Evolutionary conservation across 2,113 vertebrate genomes (phyloP).

Genomic region (Paraplagusia blochii): DNA sequence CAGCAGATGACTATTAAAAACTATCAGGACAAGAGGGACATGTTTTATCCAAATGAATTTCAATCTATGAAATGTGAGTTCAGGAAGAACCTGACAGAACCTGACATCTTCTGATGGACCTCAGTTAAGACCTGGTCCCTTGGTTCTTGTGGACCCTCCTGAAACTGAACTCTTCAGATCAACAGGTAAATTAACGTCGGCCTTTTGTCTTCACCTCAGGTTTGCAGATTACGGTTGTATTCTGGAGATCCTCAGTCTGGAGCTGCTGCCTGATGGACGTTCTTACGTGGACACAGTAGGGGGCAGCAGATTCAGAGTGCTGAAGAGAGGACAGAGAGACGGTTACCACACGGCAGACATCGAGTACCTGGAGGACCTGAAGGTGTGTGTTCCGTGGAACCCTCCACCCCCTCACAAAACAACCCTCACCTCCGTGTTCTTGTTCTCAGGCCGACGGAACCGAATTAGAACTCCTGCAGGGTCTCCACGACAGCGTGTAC

Average conservation of each 20-base stretch:
- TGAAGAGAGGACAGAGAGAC: slow-evolving; percentile 81
- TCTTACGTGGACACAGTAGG: slow-evolving; percentile 84
- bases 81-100: too few relatives aligned
- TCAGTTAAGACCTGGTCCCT: too few relatives aligned
- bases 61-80: too few relatives aligned
- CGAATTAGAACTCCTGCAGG: slow-evolving; percentile 79
- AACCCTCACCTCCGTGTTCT: background rate
- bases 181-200: background rate
- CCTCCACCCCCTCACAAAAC: background rate
- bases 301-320: slow-evolving; percentile 80
- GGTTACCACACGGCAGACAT: slow-evolving; percentile 89
- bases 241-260: slow-evolving; percentile 81
- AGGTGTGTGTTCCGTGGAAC: slow-evolving; percentile 62
- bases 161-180: too few relatives aligned
- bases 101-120: too few relatives aligned
- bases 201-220: slow-evolving; percentile 46
- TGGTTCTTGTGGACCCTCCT: too few relatives aligned
- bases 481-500: slow-evolving; percentile 84
- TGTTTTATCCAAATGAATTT: too few relatives aligned
- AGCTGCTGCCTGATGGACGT: slow-evolving; percentile 81
- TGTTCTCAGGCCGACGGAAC: slow-evolving; percentile 74
- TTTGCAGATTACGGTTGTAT: slow-evolving; percentile 88
- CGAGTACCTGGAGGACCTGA: slow-evolving; percentile 84
- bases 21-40: too few relatives aligned
- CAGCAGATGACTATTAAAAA: too few relatives aligned